A percentile compares a stretch with the other conserved stretches of the same genome.
These are phyloP conservation scores for Scarus forsteni DNA, from an alignment of 2,797 vertebrate species.

Conservation along the genomic window DNA sequence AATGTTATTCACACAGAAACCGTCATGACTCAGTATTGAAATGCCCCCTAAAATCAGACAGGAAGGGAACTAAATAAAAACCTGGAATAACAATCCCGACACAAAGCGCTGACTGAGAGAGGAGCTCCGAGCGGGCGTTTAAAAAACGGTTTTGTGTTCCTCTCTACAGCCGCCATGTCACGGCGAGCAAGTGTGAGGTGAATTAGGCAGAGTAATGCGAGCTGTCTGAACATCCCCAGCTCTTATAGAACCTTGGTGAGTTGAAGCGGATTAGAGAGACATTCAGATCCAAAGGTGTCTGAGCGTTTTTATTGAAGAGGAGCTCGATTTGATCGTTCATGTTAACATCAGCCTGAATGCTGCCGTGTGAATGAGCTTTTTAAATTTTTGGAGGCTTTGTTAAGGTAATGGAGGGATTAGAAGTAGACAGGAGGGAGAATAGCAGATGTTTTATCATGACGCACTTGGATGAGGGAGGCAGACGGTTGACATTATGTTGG, in stretches of 20 bases:
- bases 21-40: constrained; percentile 17
- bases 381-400: constrained; percentile 10
- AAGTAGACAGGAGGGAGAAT: no score
- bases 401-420: no score
- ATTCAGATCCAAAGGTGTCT: constrained; percentile 34
- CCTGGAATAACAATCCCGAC: neutral
- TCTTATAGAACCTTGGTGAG: constrained; percentile 53
- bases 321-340: constrained; percentile 32
- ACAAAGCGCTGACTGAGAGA: constrained; percentile 32
- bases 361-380: constrained; percentile 13
- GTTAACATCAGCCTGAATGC: constrained; percentile 11
- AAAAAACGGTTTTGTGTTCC: constrained; percentile 35
- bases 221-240: constrained; percentile 62
- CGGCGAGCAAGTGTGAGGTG: constrained; percentile 47
- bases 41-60: constrained; percentile 11
- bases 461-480: no score
- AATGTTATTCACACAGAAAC: constrained; percentile 41
- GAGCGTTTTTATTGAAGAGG: constrained; percentile 19
- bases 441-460: no score
- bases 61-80: constrained; percentile 7
- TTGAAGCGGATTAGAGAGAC: constrained; percentile 51
- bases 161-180: constrained; percentile 40
- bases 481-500: no score
- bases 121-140: constrained; percentile 12
- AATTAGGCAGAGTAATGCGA: constrained; percentile 63